Evolutionary conservation across 2,888 invertebrate species (phyloP).

Genomic region (Tanaodytes sp.): DNA sequence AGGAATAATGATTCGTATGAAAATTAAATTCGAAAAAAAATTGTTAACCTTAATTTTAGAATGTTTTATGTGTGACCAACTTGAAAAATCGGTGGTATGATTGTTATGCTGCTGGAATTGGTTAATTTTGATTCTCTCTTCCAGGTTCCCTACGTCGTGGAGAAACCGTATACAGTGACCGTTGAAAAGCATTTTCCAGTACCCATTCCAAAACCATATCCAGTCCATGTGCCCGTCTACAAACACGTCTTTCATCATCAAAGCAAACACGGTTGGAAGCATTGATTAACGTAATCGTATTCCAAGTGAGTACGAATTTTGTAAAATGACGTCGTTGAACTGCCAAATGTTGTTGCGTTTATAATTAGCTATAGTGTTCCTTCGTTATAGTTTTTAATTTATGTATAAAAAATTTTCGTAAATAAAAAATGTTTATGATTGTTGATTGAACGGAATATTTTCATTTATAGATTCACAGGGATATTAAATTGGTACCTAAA

Average conservation of each 20-base stretch:
- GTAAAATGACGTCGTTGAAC: conserved; percentile 20
- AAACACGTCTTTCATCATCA: conserved; percentile 73
- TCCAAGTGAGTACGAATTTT: conserved; percentile 24
- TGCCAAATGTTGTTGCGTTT: conserved; percentile 33
- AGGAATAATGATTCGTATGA: too few species aligned
- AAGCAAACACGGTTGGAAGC: conserved; percentile 65
- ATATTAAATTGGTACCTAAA: too few species aligned
- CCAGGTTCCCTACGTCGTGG: conserved; percentile 76
- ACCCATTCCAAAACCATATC: conserved; percentile 76
- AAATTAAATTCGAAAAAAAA: too few species aligned
- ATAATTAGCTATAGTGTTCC: conserved; percentile 18
- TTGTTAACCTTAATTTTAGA: too few species aligned
- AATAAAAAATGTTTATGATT: too few species aligned
- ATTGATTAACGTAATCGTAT: conserved; percentile 53
- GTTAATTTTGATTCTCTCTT: conserved; percentile 7
- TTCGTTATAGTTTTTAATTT: too few species aligned
- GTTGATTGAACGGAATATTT: too few species aligned
- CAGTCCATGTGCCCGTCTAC: conserved; percentile 76
- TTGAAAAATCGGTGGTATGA: too few species aligned
- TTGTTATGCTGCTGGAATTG: too few species aligned
- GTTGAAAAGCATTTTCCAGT: conserved; percentile 76
- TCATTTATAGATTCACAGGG: too few species aligned
- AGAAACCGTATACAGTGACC: conserved; percentile 76
- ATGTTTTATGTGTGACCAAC: too few species aligned
- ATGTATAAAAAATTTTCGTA: too few species aligned